Evolutionary conservation across 2,113 vertebrate species (phyloP), one percentile per base, ranked within the genome.

Genomic region (Oncorhynchus keta): DNA sequence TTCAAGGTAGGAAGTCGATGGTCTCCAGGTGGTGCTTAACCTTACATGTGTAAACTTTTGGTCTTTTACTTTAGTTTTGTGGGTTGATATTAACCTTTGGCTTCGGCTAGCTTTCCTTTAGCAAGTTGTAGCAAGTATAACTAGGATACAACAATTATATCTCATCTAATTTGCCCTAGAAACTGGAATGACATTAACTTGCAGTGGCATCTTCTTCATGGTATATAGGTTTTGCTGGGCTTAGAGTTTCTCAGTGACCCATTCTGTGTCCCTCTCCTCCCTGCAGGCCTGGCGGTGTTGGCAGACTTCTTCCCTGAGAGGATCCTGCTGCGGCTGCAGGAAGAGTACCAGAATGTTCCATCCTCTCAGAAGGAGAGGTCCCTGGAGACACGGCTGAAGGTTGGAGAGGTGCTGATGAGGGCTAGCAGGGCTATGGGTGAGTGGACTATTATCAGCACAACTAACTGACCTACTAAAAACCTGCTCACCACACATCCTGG

Each of bases 381-480:
- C 0, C 11, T 94, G 8, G 90, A 96, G 88, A 96, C 91, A 72
- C 94, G 96, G 64, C 95, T 99, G 85, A 99, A 99, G 91, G 83
- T 96, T 39, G 98, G 97, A 1, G 97, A 99, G 82, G 95, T 95
- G 49, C 92, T 99, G 85, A 97, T 99, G 95, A 95, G 98, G 39
- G 88, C 93, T 18, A 95, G 95, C 70, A 88, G 93, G 68, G 95
- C 93, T 0, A 89, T 99, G 89, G 97, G 98, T 99, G 87, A 95
- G 97, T 90, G 51, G 11, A 72, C 70, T 28, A 1, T 45, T 45
- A 45, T 45, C 8, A 45, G 11, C 39, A 70, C 20, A 70, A 3
- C 16, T 32, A 70, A 3, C 13, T 24, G 12, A 22, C 8, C 45
- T 45, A 45, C 39, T 11, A 45, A 9, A 32, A n/a, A 68, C 1